Evolutionary conservation across 2,888 invertebrate species (phyloP).

Genomic region (Amiota communis): DNA sequence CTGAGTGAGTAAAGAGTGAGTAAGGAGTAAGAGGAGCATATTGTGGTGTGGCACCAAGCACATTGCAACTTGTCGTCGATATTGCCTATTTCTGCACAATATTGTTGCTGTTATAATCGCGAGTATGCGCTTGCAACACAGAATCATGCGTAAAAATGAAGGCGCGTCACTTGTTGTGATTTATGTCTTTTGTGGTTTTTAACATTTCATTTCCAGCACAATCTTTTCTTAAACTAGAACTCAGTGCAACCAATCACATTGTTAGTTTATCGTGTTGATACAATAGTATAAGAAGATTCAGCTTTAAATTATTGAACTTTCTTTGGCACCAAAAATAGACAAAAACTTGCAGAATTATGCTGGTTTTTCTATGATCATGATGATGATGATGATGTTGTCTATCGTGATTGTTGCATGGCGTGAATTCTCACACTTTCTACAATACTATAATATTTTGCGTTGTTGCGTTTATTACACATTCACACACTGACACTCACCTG

Average conservation of each 20-base stretch:
- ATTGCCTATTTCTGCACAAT: constrained; percentile 12
- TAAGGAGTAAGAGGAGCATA: neutral
- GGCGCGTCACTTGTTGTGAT: constrained; percentile 53
- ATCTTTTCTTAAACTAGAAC: constrained; percentile 57
- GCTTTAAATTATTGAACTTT: constrained; percentile 63
- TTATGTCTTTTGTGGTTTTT: constrained; percentile 50
- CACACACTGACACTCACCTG: constrained; percentile 78
- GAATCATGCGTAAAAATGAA: constrained; percentile 63
- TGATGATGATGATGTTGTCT: no score
- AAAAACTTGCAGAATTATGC: constrained; percentile 11
- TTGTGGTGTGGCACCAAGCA: neutral
- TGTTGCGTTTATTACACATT: no score
- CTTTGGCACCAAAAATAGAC: constrained; percentile 59
- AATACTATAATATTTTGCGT: neutral
- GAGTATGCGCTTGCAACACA: constrained; percentile 35
- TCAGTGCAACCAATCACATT: constrained; percentile 54
- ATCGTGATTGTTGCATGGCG: constrained; percentile 16
- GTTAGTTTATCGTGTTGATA: neutral
- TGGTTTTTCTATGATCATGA: constrained; percentile 1
- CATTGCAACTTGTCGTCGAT: constrained; percentile 43
- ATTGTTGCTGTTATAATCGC: constrained; percentile 36
- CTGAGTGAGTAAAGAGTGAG: no score
- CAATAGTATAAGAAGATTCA: constrained; percentile 27
- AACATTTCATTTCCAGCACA: neutral
- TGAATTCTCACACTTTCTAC: constrained; percentile 62